A percentile compares a stretch with the other conserved stretches of the same genome.
These are phyloP conservation scores for Anguilla megastoma DNA, from an alignment of 2,797 vertebrate species.

Conservation along the genomic window DNA sequence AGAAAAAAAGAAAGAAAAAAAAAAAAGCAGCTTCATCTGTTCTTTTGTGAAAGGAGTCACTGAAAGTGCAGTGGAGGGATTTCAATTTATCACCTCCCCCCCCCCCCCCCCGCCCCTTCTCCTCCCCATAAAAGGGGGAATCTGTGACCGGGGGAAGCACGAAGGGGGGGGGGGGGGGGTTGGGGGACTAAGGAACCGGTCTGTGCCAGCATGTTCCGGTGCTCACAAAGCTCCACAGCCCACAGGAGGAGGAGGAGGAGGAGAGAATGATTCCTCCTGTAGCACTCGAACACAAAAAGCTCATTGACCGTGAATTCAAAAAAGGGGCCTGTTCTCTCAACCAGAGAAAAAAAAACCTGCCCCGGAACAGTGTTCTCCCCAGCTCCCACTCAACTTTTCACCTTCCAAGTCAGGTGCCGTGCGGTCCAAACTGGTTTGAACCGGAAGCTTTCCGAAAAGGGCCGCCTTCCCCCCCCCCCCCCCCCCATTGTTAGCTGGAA, in stretches of 20 bases:
- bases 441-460: conserved; percentile 28
- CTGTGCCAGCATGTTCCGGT: conserved; percentile 72
- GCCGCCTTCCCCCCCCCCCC: background rate
- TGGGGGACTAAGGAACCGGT: conserved; percentile 63
- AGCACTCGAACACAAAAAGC: conserved; percentile 53
- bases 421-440: conserved; percentile 40
- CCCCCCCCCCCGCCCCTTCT: background rate
- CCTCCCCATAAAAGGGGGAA: background rate
- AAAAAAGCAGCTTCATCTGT: conserved; percentile 36
- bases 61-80: conserved; percentile 37
- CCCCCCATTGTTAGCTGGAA: background rate
- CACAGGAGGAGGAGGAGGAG: conserved; percentile 31
- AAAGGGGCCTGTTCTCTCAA: conserved; percentile 23
- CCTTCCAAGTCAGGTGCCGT: conserved; percentile 46
- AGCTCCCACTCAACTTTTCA: conserved; percentile 33
- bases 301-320: conserved; percentile 46
- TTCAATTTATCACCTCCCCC: conserved; percentile 55
- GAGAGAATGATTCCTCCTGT: conserved; percentile 29
- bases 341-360: background rate
- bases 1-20: conserved; percentile 1
- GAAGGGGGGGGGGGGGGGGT: background rate
- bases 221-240: conserved; percentile 57
- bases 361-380: background rate
- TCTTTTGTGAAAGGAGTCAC: conserved; percentile 44
- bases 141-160: background rate